Percentiles rank a stretch among this genome's conserved stretches.
Conservation (phyloP, 2,888 invertebrate genomes). For the Busseola fusca region DNA sequence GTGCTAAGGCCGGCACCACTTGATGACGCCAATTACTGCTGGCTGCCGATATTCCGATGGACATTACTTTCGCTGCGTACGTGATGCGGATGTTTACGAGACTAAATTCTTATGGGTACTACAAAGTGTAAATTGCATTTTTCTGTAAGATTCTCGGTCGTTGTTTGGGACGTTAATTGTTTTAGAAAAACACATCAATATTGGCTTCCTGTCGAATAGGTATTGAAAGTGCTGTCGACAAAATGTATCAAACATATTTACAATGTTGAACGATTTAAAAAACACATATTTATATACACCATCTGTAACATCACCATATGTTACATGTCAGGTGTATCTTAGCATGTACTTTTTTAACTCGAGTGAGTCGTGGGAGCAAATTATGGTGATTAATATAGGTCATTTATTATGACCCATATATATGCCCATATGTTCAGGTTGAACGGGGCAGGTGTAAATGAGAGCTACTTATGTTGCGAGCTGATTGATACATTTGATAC, state of each 20-base stretch:
- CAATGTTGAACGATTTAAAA: conserved; percentile 22
- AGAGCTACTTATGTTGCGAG: conserved; percentile 20
- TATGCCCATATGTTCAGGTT: conserved; percentile 24
- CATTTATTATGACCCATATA: conserved; percentile 6
- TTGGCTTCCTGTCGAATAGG: neutral
- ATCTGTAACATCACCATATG: conserved; percentile 8
- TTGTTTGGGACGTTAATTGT: neutral
- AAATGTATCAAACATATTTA: neutral
- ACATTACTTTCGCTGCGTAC: conserved; percentile 17
- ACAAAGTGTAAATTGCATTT: neutral
- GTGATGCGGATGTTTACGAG: conserved; percentile 20
- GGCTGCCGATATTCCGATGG: neutral
- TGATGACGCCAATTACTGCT: conserved; percentile 10
- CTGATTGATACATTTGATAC: conserved; percentile 42
- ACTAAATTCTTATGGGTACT: neutral
- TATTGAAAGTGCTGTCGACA: neutral
- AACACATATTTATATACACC: conserved; percentile 5
- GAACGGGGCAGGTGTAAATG: conserved; percentile 27
- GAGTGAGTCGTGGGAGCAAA: conserved; percentile 15
- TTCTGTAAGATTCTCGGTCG: neutral
- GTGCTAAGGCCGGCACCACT: conserved; percentile 20
- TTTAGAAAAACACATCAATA: neutral
- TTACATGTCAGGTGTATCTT: too few relatives aligned
- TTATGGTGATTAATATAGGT: conserved; percentile 31
- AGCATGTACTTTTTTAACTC: neutral